A percentile compares a stretch with the other conserved stretches of the same genome.
Conservation (phyloP, 1,140 invertebrate species). For the Pomacea maculata region DNA sequence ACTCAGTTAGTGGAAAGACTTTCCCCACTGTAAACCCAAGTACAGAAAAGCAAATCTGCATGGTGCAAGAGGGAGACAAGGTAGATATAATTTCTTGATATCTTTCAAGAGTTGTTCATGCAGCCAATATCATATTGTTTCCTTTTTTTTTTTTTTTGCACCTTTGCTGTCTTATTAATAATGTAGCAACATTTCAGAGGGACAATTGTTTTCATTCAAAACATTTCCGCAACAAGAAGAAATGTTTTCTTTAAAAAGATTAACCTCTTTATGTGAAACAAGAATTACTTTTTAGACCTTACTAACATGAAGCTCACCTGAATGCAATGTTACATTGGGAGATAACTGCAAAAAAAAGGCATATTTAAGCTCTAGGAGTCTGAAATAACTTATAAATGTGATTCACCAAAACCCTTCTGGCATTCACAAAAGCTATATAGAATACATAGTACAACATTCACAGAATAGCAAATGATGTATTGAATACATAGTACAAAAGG, state of each 20-base stretch:
- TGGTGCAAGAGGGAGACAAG: slow-evolving; percentile 86
- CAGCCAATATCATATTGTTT: no score
- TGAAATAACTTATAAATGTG: no score
- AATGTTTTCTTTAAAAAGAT: not conserved
- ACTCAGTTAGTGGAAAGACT: slow-evolving; percentile 83
- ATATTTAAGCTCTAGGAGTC: no score
- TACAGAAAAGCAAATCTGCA: slow-evolving; percentile 79
- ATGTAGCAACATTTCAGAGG: not conserved
- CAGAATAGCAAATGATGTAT: not conserved
- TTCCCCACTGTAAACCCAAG: slow-evolving; percentile 89
- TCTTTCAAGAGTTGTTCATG: not conserved
- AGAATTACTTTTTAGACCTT: no score
- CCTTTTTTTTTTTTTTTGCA: no score
- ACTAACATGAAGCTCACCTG: no score
- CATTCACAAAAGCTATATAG: not conserved
- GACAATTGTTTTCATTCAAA: not conserved
- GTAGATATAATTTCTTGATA: slow-evolving; percentile 37
- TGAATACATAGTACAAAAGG: not conserved
- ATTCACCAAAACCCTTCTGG: not conserved
- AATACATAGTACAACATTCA: not conserved
- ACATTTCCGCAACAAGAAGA: not conserved
- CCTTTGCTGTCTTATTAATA: not conserved
- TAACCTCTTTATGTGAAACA: no score
- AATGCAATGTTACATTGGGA: no score
- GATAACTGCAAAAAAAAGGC: no score